Conservation (phyloP, 2,113 vertebrate genomes). For the Thunnus thynnus region DNA sequence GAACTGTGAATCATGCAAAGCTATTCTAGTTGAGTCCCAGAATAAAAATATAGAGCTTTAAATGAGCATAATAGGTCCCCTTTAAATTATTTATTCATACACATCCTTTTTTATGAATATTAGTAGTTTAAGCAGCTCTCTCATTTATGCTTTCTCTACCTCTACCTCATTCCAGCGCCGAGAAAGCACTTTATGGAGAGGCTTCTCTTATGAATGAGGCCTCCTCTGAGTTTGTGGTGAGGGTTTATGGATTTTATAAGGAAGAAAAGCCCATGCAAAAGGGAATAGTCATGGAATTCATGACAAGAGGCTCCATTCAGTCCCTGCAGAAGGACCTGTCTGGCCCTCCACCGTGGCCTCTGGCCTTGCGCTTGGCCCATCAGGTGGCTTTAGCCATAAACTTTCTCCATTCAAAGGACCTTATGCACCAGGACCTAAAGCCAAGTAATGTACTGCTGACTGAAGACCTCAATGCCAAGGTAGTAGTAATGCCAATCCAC, state of each 20-base stretch:
- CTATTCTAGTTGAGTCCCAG: too few relatives aligned
- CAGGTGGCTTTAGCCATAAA: conserved; percentile 87
- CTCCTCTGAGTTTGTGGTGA: conserved; percentile 68
- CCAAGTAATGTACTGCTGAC: conserved; percentile 83
- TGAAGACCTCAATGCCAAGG: conserved; percentile 75
- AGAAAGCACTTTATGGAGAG: conserved; percentile 37
- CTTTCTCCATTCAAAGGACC: conserved; percentile 79
- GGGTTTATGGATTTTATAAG: conserved; percentile 68
- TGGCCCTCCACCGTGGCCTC: conserved; percentile 74
- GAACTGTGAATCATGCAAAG: too few relatives aligned
- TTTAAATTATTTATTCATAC: not conserved
- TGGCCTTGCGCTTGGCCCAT: conserved; percentile 81
- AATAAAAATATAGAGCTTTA: too few relatives aligned
- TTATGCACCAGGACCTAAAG: conserved; percentile 84
- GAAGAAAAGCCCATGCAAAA: not conserved
- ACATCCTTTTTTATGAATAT: not conserved
- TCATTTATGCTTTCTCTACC: not conserved
- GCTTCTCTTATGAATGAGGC: conserved; percentile 58
- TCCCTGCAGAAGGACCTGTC: conserved; percentile 69
- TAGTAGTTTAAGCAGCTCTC: not conserved
- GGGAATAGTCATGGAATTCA: conserved; percentile 86
- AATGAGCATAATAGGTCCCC: too few relatives aligned
- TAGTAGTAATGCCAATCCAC: conserved; percentile 9
- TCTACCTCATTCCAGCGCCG: not conserved
- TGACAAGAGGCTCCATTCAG: conserved; percentile 84